Evolutionary conservation across 2,888 invertebrate genomes (phyloP), one percentile per base, ranked within the genome.

Genomic region (Dryocosmus kuriphilus): DNA sequence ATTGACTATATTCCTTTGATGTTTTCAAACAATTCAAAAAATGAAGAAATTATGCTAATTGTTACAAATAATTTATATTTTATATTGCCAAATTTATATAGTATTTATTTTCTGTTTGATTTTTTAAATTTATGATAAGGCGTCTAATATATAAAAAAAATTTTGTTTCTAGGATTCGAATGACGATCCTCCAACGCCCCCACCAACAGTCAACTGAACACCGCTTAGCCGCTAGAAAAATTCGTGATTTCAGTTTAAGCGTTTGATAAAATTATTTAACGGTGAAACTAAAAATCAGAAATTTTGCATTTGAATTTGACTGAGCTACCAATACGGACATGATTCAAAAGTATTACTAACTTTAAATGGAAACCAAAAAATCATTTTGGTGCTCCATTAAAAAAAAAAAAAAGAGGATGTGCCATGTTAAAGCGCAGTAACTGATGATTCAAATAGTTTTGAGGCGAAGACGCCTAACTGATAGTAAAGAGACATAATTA

Each of bases 141-240:
- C 24, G 7, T 67, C 41, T 41, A 67, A 38, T 24, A 1, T 4
- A 6, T 71, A 0, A 32, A 24, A 71, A 19, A 38, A 19, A 51
- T 27, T 30, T 74, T 22, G 11, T 55, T 74, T 74, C 11, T 30
- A 79, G 79, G 75, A 55, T 30, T 79, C 76, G 5, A 63, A 79
- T 41, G 46, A 76, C 19, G 67, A 79, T 32, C 79, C 76, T n/a
- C 76, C 79, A 4, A 22, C 63, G 35, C 74, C 79, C 16, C 79
- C 77, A 35, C 77, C 79, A 60, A 65, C 76, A 30, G 57, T 73
- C 55, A 73, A 79, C 46, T 79, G 74, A 76, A 63, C 27, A 51
- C 11, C 11, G 46, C 8, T 16, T 19, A 16, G 51, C 51, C 16
- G 19, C 46, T 55, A 27, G 19, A 19, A 51, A 62, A 30, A 19